Conservation (phyloP, 2,113 vertebrate species). For the Ceuthmochares aereus region DNA sequence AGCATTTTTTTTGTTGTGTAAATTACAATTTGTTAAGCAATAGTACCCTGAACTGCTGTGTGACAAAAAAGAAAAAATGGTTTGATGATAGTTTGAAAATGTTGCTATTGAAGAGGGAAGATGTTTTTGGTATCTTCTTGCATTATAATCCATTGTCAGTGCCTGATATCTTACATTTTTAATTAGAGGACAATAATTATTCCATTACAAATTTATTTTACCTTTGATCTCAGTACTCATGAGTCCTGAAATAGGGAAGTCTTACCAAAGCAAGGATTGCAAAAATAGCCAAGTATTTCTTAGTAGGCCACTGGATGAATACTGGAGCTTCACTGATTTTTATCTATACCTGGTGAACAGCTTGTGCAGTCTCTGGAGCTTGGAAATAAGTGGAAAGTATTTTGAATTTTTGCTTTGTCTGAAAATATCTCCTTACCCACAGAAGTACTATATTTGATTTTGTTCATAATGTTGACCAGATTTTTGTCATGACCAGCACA, state of each 20-base stretch:
- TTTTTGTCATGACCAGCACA: background rate
- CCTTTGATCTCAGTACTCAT: background rate
- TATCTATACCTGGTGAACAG: background rate
- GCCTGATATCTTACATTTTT: background rate
- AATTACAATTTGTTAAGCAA: constrained; percentile 48
- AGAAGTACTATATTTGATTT: background rate
- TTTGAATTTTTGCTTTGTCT: background rate
- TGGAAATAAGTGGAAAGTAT: background rate
- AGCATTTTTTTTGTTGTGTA: constrained; percentile 53
- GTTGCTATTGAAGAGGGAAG: background rate
- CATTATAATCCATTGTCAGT: background rate
- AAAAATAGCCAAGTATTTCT: background rate
- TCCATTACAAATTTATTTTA: background rate
- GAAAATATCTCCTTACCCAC: background rate
- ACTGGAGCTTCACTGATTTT: background rate
- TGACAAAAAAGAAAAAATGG: background rate
- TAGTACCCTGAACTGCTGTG: background rate
- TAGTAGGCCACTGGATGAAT: background rate
- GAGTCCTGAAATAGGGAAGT: background rate
- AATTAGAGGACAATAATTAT: background rate
- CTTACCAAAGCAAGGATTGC: background rate
- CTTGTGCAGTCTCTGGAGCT: background rate
- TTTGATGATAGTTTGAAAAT: background rate
- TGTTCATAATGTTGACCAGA: background rate
- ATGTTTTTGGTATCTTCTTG: background rate